A percentile compares a stretch with the other conserved stretches of the same genome.
Conservation (phyloP, 2,888 invertebrate genomes). For the Siphlonurus alternatus region DNA sequence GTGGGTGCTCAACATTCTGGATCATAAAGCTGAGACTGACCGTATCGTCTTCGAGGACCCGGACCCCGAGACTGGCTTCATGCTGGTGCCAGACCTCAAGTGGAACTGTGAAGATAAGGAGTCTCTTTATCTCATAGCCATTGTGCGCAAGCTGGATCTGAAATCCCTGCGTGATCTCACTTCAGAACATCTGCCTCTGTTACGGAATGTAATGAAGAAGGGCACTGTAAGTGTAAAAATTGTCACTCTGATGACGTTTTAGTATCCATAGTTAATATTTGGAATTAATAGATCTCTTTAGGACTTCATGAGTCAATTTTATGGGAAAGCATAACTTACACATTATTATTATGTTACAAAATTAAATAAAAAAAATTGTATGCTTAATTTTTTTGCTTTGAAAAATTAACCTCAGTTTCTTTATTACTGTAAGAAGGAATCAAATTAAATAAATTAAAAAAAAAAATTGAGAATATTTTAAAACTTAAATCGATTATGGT, state of each 20-base stretch:
- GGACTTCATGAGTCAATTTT: too few relatives aligned
- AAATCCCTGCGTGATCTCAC: conserved; percentile 75
- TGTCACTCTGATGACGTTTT: background rate
- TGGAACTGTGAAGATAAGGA: conserved; percentile 73
- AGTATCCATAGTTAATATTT: too few relatives aligned
- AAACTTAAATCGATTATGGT: too few relatives aligned
- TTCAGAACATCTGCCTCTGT: conserved; percentile 54
- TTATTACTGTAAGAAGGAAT: too few relatives aligned
- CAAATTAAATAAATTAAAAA: too few relatives aligned
- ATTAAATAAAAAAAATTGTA: too few relatives aligned
- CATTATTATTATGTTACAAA: too few relatives aligned
- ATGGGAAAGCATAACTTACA: too few relatives aligned
- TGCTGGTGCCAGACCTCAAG: conserved; percentile 85
- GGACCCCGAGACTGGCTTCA: conserved; percentile 63
- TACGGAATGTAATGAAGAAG: conserved; percentile 63
- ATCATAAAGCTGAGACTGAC: conserved; percentile 78
- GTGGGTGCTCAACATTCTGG: conserved; percentile 96
- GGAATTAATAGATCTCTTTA: too few relatives aligned
- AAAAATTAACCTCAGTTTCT: too few relatives aligned
- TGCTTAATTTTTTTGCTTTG: too few relatives aligned
- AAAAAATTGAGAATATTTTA: too few relatives aligned
- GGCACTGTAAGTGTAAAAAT: conserved; percentile 39
- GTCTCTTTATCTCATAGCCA: conserved; percentile 69
- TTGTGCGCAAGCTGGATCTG: conserved; percentile 54
- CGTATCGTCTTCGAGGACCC: conserved; percentile 69